Base-by-base conservation (phyloP, 2,113 vertebrate genomes). In the Phylloscopus whistleri region DNA sequence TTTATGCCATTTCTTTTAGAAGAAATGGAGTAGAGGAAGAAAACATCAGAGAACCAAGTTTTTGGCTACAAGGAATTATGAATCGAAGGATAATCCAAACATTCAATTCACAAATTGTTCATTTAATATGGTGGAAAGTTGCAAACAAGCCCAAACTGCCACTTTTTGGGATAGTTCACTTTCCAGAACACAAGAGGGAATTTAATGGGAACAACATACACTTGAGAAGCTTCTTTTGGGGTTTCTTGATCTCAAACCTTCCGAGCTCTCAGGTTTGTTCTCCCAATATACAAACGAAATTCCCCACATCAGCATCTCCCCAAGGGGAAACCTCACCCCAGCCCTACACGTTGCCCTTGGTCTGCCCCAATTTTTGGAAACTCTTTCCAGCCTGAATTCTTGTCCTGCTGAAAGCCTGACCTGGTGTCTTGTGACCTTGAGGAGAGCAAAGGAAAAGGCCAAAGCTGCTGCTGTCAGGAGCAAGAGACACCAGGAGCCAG, bases 301-400 rank as follows among this genome's bases (percentile, higher is more conserved):
- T 21, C 39, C 20, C 13, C 13, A 2, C 21, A 10, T 1, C 20
- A n/a, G 18, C 77, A 16, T 4, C 48, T 58, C 52, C 43, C 23
- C 23, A 22, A 15, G 0, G 21, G 24, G 11, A 58, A 89, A 58
- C 6, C 8, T 37, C 48, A 4, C 13, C 80, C 53, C 27, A 7
- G 17, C 7, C 64, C 51, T 16, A 2, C 1, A 1, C 0, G 0
- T 1, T 9, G 51, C 53, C 22, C 55, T 86, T 26, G 21, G 33
- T 7, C 16, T 0, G 2, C 53, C 68, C 37, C 0, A 0, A 8
- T 66, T 10, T 66, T 10, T 20, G 53, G 64, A 31, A 69, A 27
- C 17, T 41, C 16, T 20, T 62, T 26, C 37, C 81, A 84, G 77
- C 55, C 77, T 48, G 37, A 76, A 22, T 58, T 19, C 27, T 33